Evolutionary conservation across 2,113 vertebrate species (phyloP).

Genomic region (Epinephelus moara): DNA sequence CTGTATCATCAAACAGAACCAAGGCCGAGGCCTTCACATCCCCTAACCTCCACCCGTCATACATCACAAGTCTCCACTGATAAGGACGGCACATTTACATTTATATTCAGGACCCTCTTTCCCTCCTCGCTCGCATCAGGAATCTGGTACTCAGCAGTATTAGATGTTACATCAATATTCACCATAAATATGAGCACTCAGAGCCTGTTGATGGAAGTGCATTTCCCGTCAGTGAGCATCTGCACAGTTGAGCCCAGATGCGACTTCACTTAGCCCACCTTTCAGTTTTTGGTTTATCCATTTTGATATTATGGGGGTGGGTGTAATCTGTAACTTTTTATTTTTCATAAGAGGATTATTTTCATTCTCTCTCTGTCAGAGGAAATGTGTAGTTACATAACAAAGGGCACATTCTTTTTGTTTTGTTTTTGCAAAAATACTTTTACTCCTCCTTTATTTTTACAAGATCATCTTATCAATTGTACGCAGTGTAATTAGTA

Average conservation of each 20-base stretch:
- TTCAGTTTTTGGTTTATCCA: background rate
- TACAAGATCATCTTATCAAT: background rate
- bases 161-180: slow-evolving; percentile 2
- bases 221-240: slow-evolving; percentile 28
- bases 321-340: slow-evolving; percentile 41
- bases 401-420: background rate
- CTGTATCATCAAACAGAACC: background rate
- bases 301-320: slow-evolving; percentile 15
- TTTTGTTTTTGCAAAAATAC: background rate
- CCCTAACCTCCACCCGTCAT: background rate
- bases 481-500: background rate
- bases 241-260: slow-evolving; percentile 11
- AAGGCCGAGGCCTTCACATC: background rate
- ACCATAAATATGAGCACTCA: slow-evolving; percentile 20
- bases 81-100: background rate
- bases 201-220: background rate
- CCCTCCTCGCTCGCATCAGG: background rate
- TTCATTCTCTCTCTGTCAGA: background rate
- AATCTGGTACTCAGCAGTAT: slow-evolving; percentile 9
- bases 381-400: slow-evolving; percentile 27
- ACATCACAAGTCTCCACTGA: slow-evolving; percentile 15
- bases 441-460: background rate
- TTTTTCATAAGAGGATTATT: slow-evolving; percentile 59
- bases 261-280: slow-evolving; percentile 25
- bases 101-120: slow-evolving; percentile 4